A percentile compares a stretch with the other conserved stretches of the same genome.
These are phyloP conservation scores for Loxodonta africana DNA, from an alignment of 2,113 vertebrate species.

Conservation along the genomic window DNA sequence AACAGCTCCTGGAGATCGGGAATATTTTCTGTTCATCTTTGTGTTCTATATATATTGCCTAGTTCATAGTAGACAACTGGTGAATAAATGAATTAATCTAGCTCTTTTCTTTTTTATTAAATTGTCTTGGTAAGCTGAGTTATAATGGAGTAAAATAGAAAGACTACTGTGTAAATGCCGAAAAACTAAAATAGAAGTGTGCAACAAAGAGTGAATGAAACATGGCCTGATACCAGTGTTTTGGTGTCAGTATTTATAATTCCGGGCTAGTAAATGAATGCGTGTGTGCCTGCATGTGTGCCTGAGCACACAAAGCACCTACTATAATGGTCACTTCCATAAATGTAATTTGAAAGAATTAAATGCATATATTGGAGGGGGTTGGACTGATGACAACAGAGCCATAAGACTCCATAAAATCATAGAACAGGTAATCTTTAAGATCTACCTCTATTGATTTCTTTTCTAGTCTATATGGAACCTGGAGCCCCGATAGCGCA, in stretches of 20 bases:
- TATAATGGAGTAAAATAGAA: neutral
- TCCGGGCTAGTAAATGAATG: neutral
- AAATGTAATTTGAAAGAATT: neutral
- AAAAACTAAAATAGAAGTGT: neutral
- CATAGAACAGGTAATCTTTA: neutral
- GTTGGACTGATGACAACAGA: neutral
- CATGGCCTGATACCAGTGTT: neutral
- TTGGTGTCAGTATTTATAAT: neutral
- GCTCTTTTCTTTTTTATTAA: neutral
- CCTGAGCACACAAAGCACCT: neutral
- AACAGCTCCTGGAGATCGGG: neutral
- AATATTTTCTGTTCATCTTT: neutral
- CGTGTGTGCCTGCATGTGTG: too few species aligned
- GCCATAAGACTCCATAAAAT: neutral
- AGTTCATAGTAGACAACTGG: neutral
- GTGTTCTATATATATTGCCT: neutral
- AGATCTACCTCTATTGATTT: neutral
- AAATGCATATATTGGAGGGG: neutral
- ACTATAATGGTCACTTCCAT: neutral
- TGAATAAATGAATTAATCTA: neutral
- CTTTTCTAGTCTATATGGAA: neutral
- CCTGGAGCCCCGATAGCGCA: too few species aligned
- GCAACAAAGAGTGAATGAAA: neutral
- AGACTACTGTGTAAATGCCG: neutral
- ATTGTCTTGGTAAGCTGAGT: neutral